Evolutionary conservation across 1,140 invertebrate genomes (phyloP).

Genomic region (Acromyrmex echinatior): DNA sequence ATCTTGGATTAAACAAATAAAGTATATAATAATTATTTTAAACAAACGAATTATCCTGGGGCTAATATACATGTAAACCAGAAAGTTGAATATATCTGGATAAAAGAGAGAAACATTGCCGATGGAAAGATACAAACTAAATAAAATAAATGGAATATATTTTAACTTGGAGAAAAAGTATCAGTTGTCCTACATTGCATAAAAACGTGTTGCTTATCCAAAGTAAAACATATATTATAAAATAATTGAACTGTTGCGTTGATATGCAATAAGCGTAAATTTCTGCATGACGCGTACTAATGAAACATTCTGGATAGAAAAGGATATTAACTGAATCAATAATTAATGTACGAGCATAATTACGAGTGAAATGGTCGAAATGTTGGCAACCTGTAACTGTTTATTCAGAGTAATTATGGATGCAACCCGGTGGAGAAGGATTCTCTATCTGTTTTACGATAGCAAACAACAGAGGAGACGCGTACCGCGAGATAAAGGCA

Average conservation of each 20-base stretch:
- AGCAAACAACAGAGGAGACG: constrained; percentile 40
- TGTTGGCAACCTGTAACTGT: constrained; percentile 23
- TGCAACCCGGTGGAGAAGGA: constrained; percentile 14
- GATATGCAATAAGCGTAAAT: background rate
- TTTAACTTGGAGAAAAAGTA: background rate
- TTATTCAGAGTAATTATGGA: constrained; percentile 58
- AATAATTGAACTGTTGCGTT: background rate
- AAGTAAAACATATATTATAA: background rate
- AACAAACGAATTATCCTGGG: background rate
- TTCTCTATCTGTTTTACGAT: constrained; percentile 50
- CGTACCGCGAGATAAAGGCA: constrained; percentile 46
- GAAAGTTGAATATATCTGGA: background rate
- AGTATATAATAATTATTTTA: background rate
- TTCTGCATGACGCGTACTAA: background rate
- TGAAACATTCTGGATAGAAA: background rate
- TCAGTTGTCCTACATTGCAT: background rate
- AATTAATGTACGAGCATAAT: constrained; percentile 6
- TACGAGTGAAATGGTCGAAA: background rate
- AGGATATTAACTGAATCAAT: constrained; percentile 2
- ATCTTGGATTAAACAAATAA: background rate
- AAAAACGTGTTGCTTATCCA: too few relatives aligned
- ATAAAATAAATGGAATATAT: background rate
- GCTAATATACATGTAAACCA: background rate
- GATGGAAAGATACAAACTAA: too few relatives aligned
- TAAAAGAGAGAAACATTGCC: background rate